Evolutionary conservation across 2,113 vertebrate species (phyloP).

Genomic region (Bettongia penicillata): DNA sequence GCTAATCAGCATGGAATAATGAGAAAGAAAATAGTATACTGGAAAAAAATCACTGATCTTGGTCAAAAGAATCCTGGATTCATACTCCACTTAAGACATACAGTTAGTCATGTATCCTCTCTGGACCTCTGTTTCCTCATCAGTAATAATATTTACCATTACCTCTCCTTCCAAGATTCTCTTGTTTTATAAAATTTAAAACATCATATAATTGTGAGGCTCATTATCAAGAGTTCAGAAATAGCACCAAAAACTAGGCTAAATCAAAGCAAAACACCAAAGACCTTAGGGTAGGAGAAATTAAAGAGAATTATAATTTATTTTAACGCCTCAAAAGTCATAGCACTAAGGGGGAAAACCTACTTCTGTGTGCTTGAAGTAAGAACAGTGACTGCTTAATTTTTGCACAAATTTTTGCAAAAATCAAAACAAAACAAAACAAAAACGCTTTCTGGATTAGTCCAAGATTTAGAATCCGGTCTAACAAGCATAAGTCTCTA

Average conservation of each 20-base stretch:
- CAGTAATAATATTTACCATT: background rate
- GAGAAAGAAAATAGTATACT: background rate
- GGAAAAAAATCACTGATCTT: background rate
- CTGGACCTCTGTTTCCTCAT: background rate
- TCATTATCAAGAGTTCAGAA: background rate
- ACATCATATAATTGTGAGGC: background rate
- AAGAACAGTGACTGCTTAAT: background rate
- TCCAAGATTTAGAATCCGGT: background rate
- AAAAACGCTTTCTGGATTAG: background rate
- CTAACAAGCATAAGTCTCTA: too few relatives aligned
- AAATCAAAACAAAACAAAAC: background rate
- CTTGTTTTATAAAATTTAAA: background rate
- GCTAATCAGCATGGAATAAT: background rate
- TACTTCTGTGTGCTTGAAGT: background rate
- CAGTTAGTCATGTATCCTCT: background rate
- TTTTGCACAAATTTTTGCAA: background rate
- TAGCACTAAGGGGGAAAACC: background rate
- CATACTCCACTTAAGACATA: background rate
- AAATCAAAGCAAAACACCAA: background rate
- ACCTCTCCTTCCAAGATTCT: background rate
- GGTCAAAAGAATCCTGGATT: background rate
- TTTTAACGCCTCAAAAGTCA: background rate
- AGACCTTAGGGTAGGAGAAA: background rate
- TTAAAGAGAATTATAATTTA: background rate
- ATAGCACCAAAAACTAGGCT: background rate